Evolutionary conservation across 1,140 invertebrate genomes (phyloP), one percentile per base, ranked within the genome.

Genomic region (Leptinotarsa defecta): DNA sequence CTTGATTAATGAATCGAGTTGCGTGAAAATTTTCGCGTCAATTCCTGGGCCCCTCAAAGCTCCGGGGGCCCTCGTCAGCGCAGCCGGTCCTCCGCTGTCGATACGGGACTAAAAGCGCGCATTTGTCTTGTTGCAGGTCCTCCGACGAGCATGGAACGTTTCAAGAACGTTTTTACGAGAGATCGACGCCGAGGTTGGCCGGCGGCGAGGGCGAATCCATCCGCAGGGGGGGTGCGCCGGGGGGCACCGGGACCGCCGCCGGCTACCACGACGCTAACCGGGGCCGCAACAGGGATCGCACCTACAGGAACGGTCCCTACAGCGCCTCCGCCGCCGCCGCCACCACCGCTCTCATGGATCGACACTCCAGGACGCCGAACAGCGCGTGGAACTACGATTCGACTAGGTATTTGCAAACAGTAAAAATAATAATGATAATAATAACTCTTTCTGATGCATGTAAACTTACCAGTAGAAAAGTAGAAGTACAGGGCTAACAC

Each of bases 261-360:
- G 13, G 20, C 48, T 27, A 57, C 74, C 74, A 74, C 69, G 73
- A 69, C 63, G 68, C 73, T 48, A 68, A 71, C 63, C 74, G 78
- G 68, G 77, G 76, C 74, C 75, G 84, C 20, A 81, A 84, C 68
- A 78, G 86, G 76, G 86, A 86, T 76, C 81, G 85, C 43, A 76
- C 85, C 68, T 88, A 87, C 80, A 79, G 88, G 74, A 87, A 88
- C 85, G 87, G 88, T 69, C 86, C 87, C 57, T 87, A 86, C 79
- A 81, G 84, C 72, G 81, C 83, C 74, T 81, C 82, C 81, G 81
- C 82, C 82, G 83, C 84, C 84, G 85, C 75, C 74, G 68, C 70
- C 43, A 57, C 75, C 76, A 75, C 68, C 72, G 75, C 67, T 68
- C 63, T 61, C 68, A 71, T 74, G 73, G 74, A 75, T 22, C 67